Evolutionary conservation across 2,797 vertebrate genomes (phyloP).

Genomic region (Dendrocincla tyrannina): DNA sequence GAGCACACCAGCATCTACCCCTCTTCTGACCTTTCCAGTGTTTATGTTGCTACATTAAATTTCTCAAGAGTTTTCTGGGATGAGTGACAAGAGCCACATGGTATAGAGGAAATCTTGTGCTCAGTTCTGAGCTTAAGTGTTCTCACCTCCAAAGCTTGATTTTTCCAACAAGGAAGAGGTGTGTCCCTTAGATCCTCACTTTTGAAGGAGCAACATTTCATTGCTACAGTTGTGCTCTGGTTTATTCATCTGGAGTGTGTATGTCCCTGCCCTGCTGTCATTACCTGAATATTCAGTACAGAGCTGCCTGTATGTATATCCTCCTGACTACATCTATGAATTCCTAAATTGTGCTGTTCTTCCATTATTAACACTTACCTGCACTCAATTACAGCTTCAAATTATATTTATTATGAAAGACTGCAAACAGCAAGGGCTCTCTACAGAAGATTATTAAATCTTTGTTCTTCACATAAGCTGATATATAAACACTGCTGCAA

Average conservation of each 20-base stretch:
- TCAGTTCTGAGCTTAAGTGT: neutral
- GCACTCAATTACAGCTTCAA: neutral
- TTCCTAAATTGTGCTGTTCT: neutral
- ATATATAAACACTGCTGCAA: neutral
- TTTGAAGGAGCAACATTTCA: neutral
- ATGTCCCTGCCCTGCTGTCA: neutral
- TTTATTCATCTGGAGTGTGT: neutral
- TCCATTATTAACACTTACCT: neutral
- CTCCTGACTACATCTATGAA: neutral
- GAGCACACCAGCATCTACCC: neutral
- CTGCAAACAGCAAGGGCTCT: neutral
- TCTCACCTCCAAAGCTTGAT: neutral
- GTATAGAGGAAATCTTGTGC: neutral
- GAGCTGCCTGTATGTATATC: neutral
- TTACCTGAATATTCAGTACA: neutral
- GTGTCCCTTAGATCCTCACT: neutral
- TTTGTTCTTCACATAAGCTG: neutral
- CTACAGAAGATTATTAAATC: neutral
- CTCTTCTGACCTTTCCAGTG: neutral
- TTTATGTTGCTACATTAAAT: conserved; percentile 20
- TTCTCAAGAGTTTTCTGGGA: conserved; percentile 6
- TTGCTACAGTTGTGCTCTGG: neutral
- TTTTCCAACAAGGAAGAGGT: neutral
- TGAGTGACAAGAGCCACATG: neutral
- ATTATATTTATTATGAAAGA: neutral